Percentiles rank a stretch among this genome's conserved stretches.
phyloP scores from a whole-genome alignment of 30 jellyfish, hydroid and myxozoan species.

The Aurelia coerulea region DNA sequence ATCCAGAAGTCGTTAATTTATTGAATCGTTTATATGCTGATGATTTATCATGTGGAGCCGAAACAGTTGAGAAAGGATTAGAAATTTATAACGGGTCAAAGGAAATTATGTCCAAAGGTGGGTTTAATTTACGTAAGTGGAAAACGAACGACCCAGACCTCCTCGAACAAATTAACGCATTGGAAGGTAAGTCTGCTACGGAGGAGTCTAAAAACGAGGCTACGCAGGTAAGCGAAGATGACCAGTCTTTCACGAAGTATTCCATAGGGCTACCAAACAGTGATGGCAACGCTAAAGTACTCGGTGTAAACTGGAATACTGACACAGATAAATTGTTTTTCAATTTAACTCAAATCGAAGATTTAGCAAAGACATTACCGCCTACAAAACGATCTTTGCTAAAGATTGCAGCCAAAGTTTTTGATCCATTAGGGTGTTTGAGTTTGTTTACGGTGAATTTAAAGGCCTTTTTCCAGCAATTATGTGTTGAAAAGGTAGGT shows the following conservation, averaged over 20 bases:
- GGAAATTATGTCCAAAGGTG: neutral
- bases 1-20: neutral
- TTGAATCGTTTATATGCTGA: constrained; percentile 2
- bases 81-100: neutral
- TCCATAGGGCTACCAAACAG: constrained; percentile 23
- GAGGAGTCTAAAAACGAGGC: neutral
- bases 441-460: constrained; percentile 20
- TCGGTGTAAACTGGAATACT: constrained; percentile 39
- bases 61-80: neutral
- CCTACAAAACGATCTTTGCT: constrained; percentile 47
- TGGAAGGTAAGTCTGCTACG: neutral
- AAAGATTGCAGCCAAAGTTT: constrained; percentile 50
- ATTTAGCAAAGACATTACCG: constrained; percentile 22
- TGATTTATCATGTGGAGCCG: neutral
- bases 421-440: constrained; percentile 74
- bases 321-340: neutral
- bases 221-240: neutral
- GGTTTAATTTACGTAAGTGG: too few relatives aligned
- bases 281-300: constrained; percentile 23
- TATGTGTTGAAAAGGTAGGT: constrained; percentile 53
- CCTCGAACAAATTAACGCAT: neutral
- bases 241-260: constrained; percentile 12
- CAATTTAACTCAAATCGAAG: neutral
- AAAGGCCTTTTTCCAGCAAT: constrained; percentile 50
- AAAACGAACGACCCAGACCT: neutral